Evolutionary conservation across 1,140 invertebrate genomes (phyloP).

Genomic region (Nephotettix cincticeps): DNA sequence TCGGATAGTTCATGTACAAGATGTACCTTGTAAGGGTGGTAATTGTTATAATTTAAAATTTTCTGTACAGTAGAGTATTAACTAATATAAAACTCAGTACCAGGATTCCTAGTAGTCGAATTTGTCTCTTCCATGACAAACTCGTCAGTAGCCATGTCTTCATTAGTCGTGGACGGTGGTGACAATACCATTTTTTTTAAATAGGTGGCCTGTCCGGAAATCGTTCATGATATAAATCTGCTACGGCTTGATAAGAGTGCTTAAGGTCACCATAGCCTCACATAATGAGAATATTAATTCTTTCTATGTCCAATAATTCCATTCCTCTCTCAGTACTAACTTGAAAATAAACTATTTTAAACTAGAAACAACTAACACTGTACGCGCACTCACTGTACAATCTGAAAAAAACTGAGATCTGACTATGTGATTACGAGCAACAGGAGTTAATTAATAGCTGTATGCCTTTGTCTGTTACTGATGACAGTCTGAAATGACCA

Average conservation of each 20-base stretch:
- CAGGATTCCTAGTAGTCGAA: no score
- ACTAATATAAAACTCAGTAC: not conserved
- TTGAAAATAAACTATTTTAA: not conserved
- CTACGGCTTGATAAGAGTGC: not conserved
- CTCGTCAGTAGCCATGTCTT: not conserved
- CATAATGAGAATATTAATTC: no score
- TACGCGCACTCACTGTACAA: no score
- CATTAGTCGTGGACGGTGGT: no score
- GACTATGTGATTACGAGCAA: no score
- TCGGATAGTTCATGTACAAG: slow-evolving; percentile 33
- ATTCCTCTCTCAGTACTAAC: slow-evolving; percentile 4
- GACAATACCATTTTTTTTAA: no score
- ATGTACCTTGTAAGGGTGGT: slow-evolving; percentile 38
- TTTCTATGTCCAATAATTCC: not conserved
- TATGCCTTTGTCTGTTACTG: no score
- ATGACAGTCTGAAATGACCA: no score
- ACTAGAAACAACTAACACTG: no score
- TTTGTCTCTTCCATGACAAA: not conserved
- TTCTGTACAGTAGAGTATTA: slow-evolving; percentile 23
- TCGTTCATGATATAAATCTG: not conserved
- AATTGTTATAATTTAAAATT: slow-evolving; percentile 34
- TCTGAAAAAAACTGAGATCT: no score
- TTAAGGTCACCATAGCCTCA: no score
- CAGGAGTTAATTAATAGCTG: no score
- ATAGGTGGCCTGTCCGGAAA: not conserved